These are phyloP conservation scores for Microplitis demolitor DNA, from an alignment of 1,140 invertebrate species.

Conservation along the genomic window DNA sequence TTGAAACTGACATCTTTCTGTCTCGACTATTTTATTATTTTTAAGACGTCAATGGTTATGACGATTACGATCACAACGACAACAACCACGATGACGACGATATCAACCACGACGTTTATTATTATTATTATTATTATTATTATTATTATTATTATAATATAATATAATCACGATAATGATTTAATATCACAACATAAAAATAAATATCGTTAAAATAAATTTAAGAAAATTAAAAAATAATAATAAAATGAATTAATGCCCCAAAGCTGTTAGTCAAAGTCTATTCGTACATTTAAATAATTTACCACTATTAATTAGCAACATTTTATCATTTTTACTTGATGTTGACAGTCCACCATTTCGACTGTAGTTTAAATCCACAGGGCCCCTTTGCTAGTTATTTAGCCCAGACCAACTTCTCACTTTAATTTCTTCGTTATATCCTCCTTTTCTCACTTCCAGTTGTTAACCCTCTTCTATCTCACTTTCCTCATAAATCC, in stretches of 20 bases:
- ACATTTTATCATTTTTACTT: slow-evolving; percentile 12
- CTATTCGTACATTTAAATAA: neutral
- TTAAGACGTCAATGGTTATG: neutral
- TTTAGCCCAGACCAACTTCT: neutral
- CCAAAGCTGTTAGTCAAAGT: neutral
- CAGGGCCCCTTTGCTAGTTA: too few relatives aligned
- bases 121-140: too few relatives aligned
- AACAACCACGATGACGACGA: neutral
- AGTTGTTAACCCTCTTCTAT: too few relatives aligned
- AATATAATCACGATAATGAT: too few relatives aligned
- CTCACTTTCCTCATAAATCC: too few relatives aligned
- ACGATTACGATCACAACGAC: neutral
- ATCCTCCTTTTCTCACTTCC: slow-evolving; percentile 20
- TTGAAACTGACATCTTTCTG: slow-evolving; percentile 24
- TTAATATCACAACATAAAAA: neutral
- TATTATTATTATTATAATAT: too few relatives aligned
- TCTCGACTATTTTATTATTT: neutral
- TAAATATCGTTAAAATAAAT: neutral
- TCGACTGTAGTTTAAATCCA: slow-evolving; percentile 15
- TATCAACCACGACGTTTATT: too few relatives aligned
- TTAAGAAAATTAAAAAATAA: neutral
- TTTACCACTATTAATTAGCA: neutral
- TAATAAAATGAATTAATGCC: neutral
- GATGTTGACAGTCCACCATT: slow-evolving; percentile 53
- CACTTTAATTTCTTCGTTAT: slow-evolving; percentile 13